A percentile compares a stretch with the other conserved stretches of the same genome.
Conservation (phyloP, 2,113 vertebrate species). For the Anas platyrhynchos region DNA sequence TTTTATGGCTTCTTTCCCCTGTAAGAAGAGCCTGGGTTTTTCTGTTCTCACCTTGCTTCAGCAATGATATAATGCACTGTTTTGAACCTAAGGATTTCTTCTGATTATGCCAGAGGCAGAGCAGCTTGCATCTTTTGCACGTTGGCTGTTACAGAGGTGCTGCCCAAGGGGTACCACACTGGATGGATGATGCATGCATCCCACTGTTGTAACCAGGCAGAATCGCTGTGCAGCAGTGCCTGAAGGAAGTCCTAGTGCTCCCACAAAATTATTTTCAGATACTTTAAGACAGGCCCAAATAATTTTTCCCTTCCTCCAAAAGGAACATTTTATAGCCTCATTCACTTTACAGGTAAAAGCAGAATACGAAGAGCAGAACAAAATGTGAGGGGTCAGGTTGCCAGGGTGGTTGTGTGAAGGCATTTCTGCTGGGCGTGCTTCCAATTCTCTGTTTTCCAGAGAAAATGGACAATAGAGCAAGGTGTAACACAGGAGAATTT, state of each 20-base stretch:
- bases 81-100: background rate
- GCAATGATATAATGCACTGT: fast-evolving
- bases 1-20: background rate
- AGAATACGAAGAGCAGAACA: background rate
- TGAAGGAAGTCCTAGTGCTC: background rate
- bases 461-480: background rate
- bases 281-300: background rate
- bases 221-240: fast-evolving
- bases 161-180: fast-evolving
- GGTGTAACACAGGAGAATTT: background rate
- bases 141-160: fast-evolving
- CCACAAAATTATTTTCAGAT: background rate
- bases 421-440: background rate
- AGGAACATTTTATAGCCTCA: background rate
- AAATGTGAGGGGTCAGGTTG: background rate
- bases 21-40: background rate
- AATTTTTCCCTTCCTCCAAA: background rate
- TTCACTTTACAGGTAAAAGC: background rate
- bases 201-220: background rate
- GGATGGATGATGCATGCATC: fast-evolving
- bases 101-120: background rate
- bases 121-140: background rate
- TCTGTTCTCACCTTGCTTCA: background rate
- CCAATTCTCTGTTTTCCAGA: background rate
- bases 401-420: background rate